Conservation (phyloP, 2,888 invertebrate genomes). For the Chouioia cunea region DNA sequence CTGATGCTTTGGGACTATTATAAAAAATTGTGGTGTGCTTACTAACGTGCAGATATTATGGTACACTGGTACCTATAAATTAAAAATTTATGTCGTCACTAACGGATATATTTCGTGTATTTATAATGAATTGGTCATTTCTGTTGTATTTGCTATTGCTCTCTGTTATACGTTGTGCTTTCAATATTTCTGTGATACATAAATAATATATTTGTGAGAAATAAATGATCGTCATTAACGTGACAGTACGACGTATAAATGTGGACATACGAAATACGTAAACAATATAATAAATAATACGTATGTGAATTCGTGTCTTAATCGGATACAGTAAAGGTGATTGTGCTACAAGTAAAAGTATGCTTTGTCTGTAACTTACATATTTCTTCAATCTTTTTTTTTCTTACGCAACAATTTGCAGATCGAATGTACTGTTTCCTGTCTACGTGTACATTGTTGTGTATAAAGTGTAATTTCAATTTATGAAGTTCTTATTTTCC, state of each 20-base stretch:
- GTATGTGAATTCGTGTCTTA: slow-evolving; percentile 42
- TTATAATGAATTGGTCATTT: slow-evolving; percentile 52
- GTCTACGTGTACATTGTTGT: slow-evolving; percentile 45
- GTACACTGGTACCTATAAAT: slow-evolving; percentile 59
- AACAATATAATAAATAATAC: slow-evolving; percentile 37
- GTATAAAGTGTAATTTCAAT: slow-evolving; percentile 29
- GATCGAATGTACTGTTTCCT: slow-evolving; percentile 49
- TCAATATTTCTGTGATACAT: background rate
- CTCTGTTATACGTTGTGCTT: slow-evolving; percentile 32
- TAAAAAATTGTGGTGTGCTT: slow-evolving; percentile 65
- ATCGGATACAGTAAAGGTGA: slow-evolving; percentile 49
- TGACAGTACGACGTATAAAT: slow-evolving; percentile 22
- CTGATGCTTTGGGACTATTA: slow-evolving; percentile 59
- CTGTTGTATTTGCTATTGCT: slow-evolving; percentile 65
- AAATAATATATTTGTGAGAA: too few species aligned
- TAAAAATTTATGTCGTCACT: slow-evolving; percentile 62
- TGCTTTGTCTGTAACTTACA: slow-evolving; percentile 65
- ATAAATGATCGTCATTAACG: background rate
- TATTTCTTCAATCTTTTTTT: slow-evolving; percentile 49
- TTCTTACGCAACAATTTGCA: slow-evolving; percentile 42
- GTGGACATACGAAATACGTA: slow-evolving; percentile 33
- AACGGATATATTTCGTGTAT: slow-evolving; percentile 50
- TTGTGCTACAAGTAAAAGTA: slow-evolving; percentile 56
- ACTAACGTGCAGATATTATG: slow-evolving; percentile 57
- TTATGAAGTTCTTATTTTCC: slow-evolving; percentile 34